Conservation (phyloP, 1,140 invertebrate genomes). For the Panulirus ornatus region DNA sequence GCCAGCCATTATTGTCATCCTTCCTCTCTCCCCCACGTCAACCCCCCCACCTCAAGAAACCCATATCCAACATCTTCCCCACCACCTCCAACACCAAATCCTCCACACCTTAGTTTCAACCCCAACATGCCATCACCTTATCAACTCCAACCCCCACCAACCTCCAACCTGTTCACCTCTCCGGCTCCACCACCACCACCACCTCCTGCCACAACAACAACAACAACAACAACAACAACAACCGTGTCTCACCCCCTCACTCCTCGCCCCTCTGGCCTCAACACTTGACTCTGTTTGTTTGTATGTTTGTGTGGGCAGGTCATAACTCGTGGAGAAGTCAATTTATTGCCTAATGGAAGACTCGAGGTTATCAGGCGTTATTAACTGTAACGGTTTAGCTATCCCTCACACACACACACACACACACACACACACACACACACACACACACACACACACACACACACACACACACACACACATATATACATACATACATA, state of each 20-base stretch:
- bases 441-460: too few relatives aligned
- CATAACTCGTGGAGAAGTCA: slow-evolving; percentile 15
- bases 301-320: background rate
- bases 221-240: too few relatives aligned
- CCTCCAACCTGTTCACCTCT: background rate
- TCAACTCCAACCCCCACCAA: background rate
- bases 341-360: slow-evolving; percentile 13
- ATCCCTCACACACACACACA: too few relatives aligned
- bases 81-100: background rate
- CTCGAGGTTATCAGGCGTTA: background rate
- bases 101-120: background rate
- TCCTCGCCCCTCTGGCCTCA: background rate
- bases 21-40: background rate
- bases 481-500: background rate
- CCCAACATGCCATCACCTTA: background rate
- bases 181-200: background rate
- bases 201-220: background rate
- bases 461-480: too few relatives aligned
- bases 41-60: background rate
- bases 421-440: too few relatives aligned
- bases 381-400: too few relatives aligned
- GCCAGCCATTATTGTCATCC: too few relatives aligned
- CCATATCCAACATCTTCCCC: background rate
- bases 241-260: too few relatives aligned
- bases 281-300: background rate